Evolutionary conservation across 2,888 invertebrate genomes (phyloP).

Genomic region (Oscheius myriophilus): DNA sequence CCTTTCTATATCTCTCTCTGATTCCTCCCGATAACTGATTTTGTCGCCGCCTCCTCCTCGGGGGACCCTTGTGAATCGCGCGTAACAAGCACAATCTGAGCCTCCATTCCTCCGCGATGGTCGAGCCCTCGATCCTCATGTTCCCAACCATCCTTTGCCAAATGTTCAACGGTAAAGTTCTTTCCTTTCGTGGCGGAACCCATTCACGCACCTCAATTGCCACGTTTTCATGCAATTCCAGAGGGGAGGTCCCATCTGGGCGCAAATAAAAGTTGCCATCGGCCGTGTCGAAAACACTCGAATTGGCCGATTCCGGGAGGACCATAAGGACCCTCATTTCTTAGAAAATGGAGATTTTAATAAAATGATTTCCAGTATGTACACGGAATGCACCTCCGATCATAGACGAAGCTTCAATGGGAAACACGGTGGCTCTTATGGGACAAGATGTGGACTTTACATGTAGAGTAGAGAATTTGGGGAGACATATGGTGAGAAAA

Average conservation of each 20-base stretch:
- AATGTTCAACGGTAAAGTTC: conserved; percentile 57
- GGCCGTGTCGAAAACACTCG: conserved; percentile 7
- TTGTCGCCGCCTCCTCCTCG: background rate
- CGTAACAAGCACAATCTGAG: conserved; percentile 28
- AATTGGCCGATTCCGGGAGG: background rate
- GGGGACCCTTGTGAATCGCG: conserved; percentile 28
- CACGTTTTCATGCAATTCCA: conserved; percentile 20
- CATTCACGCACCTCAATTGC: conserved; percentile 7
- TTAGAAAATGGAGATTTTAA: background rate
- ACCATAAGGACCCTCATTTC: background rate
- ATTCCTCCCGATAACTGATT: conserved; percentile 10
- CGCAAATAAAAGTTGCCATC: conserved; percentile 15
- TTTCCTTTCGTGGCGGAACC: background rate
- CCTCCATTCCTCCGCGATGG: conserved; percentile 15
- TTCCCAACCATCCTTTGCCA: conserved; percentile 64
- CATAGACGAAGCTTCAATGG: conserved; percentile 63
- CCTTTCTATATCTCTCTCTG: too few relatives aligned
- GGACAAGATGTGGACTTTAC: conserved; percentile 69
- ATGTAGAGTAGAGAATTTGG: conserved; percentile 71
- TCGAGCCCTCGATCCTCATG: conserved; percentile 48
- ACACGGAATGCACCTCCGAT: conserved; percentile 56
- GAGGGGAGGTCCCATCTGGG: too few relatives aligned
- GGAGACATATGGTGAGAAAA: conserved; percentile 72
- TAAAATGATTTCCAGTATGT: conserved; percentile 55
- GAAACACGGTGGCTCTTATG: conserved; percentile 61